Percentiles rank a stretch among this genome's conserved stretches.
Conservation (phyloP, 2,797 vertebrate species). For the Pseudochaenichthys georgianus region DNA sequence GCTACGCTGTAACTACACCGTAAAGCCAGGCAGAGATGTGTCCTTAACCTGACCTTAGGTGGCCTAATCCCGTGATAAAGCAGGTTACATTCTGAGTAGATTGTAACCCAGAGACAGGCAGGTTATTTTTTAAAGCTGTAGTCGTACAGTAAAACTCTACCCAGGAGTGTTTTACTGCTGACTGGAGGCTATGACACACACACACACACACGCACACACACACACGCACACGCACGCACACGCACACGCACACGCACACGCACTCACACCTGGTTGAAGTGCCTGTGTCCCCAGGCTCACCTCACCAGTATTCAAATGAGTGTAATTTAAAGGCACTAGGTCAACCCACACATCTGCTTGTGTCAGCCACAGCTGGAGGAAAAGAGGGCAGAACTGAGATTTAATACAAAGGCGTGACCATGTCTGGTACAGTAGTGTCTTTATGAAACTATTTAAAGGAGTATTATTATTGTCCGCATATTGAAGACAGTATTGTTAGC, state of each 20-base stretch:
- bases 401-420: not conserved
- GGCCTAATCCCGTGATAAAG: slow-evolving; percentile 39
- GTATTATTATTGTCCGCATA: not conserved
- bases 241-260: slow-evolving; percentile 36
- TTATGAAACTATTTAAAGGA: not conserved
- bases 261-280: slow-evolving; percentile 44
- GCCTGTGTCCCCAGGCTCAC: slow-evolving; percentile 39
- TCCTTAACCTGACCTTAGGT: slow-evolving; percentile 20
- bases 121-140: too few relatives aligned
- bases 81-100: slow-evolving; percentile 7
- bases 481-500: not conserved
- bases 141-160: slow-evolving; percentile 10
- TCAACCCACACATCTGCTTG: slow-evolving; percentile 52
- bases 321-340: slow-evolving; percentile 34
- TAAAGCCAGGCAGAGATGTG: not conserved
- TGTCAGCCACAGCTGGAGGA: slow-evolving; percentile 13
- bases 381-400: not conserved
- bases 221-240: slow-evolving; percentile 38
- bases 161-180: slow-evolving; percentile 5
- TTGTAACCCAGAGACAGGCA: not conserved
- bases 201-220: slow-evolving; percentile 44
- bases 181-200: slow-evolving; percentile 6
- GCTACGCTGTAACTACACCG: slow-evolving; percentile 1
- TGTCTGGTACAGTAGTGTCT: not conserved
- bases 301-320: slow-evolving; percentile 13